Conservation (phyloP, 2,797 vertebrate species). For the Tiaroga cobitis region DNA sequence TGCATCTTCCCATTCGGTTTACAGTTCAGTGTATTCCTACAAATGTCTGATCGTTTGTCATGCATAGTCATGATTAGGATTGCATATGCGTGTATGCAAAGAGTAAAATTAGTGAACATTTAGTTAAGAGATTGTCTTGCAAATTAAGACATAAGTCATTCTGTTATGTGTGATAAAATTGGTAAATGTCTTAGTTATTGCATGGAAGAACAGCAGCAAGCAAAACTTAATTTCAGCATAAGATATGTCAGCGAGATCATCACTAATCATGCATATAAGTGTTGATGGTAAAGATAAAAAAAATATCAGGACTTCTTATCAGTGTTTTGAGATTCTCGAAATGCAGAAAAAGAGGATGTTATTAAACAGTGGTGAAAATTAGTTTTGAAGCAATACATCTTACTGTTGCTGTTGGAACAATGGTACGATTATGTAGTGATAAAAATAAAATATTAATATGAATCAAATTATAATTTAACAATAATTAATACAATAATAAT, state of each 20-base stretch:
- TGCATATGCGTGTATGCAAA: conserved; percentile 45
- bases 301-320: neutral
- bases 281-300: neutral
- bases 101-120: conserved; percentile 36
- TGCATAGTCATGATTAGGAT: conserved; percentile 49
- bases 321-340: neutral
- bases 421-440: conserved; percentile 10
- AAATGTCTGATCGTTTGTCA: conserved; percentile 39
- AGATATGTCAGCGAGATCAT: conserved; percentile 17
- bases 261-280: conserved; percentile 45
- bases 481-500: neutral
- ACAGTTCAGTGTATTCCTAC: conserved; percentile 28
- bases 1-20: conserved; percentile 37
- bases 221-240: conserved; percentile 28
- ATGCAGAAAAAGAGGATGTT: neutral
- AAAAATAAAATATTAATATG: neutral
- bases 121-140: conserved; percentile 57
- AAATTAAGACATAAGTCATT: conserved; percentile 49
- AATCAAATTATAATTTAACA: neutral
- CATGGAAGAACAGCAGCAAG: conserved; percentile 43
- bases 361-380: neutral
- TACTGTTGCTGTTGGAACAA: neutral
- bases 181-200: conserved; percentile 8
- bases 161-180: conserved; percentile 26
- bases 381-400: neutral